Percentiles rank a stretch among this genome's conserved stretches.
Conservation (phyloP, 1,140 invertebrate species). For the Zaprionus davidi region DNA sequence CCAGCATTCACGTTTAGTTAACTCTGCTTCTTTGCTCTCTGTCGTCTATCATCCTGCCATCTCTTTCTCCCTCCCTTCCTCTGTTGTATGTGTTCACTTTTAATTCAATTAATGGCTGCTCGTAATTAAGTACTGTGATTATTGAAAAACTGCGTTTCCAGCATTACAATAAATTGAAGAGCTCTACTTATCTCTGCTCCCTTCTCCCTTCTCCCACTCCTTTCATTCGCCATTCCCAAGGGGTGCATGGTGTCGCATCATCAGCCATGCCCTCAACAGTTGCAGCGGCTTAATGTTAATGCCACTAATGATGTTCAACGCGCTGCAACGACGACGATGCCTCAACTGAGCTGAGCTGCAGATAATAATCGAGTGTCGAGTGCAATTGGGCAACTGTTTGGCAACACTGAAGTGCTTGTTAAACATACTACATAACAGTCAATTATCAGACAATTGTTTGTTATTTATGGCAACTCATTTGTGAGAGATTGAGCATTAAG, state of each 20-base stretch:
- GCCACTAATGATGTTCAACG: slow-evolving; percentile 10
- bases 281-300: slow-evolving; percentile 20
- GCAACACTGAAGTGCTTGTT: slow-evolving; percentile 3
- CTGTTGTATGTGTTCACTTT: slow-evolving; percentile 11
- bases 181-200: not conserved
- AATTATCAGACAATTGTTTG: slow-evolving; percentile 23
- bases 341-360: slow-evolving; percentile 1
- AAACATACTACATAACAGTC: slow-evolving; percentile 4
- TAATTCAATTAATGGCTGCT: slow-evolving; percentile 44
- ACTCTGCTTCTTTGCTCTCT: not conserved
- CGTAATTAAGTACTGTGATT: slow-evolving; percentile 36
- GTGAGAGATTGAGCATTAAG: not conserved
- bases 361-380: slow-evolving; percentile 21
- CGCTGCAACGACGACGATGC: not conserved
- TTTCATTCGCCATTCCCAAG: not conserved
- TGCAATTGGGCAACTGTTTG: slow-evolving; percentile 10
- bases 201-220: not conserved
- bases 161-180: slow-evolving; percentile 27
- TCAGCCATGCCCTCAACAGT: slow-evolving; percentile 3
- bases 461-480: slow-evolving; percentile 20
- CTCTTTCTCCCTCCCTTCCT: not conserved
- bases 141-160: slow-evolving; percentile 24
- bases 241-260: not conserved
- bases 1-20: slow-evolving; percentile 32
- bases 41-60: not conserved